Conservation (phyloP, 2,797 vertebrate species). For the Labroides dimidiatus region DNA sequence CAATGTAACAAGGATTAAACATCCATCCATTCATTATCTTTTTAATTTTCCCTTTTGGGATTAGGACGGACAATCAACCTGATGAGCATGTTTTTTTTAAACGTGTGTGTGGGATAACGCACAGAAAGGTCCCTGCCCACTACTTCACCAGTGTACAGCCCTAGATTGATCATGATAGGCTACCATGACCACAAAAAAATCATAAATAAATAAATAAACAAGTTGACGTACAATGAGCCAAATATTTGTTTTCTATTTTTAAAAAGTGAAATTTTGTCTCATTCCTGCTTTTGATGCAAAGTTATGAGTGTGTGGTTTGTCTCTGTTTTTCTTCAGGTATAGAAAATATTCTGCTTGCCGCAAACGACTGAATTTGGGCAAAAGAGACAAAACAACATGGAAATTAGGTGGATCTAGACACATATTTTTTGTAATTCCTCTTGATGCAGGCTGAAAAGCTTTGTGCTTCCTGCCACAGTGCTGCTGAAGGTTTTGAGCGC, state of each 20-base stretch:
- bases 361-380: constrained; percentile 16
- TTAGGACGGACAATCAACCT: too few relatives aligned
- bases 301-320: neutral
- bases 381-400: constrained; percentile 11
- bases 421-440: constrained; percentile 3
- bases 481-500: constrained; percentile 16
- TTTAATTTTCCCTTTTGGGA: too few relatives aligned
- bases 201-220: neutral
- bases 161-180: too few relatives aligned
- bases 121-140: too few relatives aligned
- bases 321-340: neutral
- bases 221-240: neutral
- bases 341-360: neutral
- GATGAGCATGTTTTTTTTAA: too few relatives aligned
- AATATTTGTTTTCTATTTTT: neutral
- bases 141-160: too few relatives aligned
- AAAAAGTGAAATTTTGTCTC: too few relatives aligned
- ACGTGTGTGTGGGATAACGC: too few relatives aligned
- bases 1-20: too few relatives aligned
- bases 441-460: neutral
- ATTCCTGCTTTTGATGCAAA: too few relatives aligned
- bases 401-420: neutral
- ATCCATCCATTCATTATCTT: too few relatives aligned
- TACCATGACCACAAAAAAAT: neutral
- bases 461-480: neutral